Conservation (phyloP, 1,140 invertebrate species). For the Ephestia elutella region DNA sequence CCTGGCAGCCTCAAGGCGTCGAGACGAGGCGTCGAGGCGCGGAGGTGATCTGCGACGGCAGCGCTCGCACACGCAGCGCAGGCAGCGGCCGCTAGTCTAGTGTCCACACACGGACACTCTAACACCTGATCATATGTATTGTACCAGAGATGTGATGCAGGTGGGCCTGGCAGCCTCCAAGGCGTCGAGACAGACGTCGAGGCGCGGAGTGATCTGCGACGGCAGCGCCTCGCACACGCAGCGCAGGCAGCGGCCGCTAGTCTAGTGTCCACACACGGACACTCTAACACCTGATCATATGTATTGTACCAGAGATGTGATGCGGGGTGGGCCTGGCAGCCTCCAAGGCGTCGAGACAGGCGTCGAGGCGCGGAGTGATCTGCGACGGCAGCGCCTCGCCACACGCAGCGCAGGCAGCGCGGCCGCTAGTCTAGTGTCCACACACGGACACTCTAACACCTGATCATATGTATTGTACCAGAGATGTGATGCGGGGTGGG, state of each 20-base stretch:
- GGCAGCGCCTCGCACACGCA: slow-evolving; percentile 95
- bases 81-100: too few species aligned
- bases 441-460: too few species aligned
- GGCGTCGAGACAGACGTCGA: slow-evolving; percentile 90
- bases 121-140: too few species aligned
- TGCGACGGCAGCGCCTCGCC: too few species aligned
- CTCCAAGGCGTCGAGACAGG: slow-evolving; percentile 92
- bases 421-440: too few species aligned
- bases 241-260: slow-evolving; percentile 93
- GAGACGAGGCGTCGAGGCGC: slow-evolving; percentile 92
- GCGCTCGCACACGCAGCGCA: too few species aligned
- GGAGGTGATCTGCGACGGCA: too few species aligned
- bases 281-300: slow-evolving; percentile 91
- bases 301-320: slow-evolving; percentile 92
- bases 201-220: slow-evolving; percentile 93
- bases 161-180: slow-evolving; percentile 90
- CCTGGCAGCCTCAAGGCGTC: slow-evolving; percentile 89
- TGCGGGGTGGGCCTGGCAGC: slow-evolving; percentile 91
- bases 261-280: slow-evolving; percentile 94
- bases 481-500: too few species aligned
- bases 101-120: too few species aligned
- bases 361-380: slow-evolving; percentile 94
- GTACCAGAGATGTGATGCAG: too few species aligned
- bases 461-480: too few species aligned
- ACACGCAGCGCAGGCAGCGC: too few species aligned